A percentile compares a stretch with the other conserved stretches of the same genome.
Evolutionary conservation across 2,797 vertebrate species (phyloP).

Genomic region (Merluccius polli): DNA sequence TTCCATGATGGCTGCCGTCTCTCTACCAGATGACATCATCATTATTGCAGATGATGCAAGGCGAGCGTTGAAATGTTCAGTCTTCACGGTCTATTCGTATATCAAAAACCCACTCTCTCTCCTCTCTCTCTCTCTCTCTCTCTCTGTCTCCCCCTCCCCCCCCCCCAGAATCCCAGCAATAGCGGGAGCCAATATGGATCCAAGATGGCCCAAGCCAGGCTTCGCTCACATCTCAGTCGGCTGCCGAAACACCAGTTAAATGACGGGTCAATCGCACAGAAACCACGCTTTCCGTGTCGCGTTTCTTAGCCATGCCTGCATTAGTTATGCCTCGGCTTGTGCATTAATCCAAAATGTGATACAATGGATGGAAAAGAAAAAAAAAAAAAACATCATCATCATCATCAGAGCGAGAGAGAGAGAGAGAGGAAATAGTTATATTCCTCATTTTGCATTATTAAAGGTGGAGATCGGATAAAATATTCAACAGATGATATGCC

Average conservation of each 20-base stretch:
- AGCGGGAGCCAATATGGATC: neutral
- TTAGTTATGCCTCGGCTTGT: conserved; percentile 37
- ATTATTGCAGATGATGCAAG: conserved; percentile 10
- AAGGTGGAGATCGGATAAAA: conserved; percentile 76
- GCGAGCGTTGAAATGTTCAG: neutral
- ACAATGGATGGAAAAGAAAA: conserved; percentile 58
- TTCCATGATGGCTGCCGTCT: conserved; percentile 61
- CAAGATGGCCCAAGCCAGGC: too few relatives aligned
- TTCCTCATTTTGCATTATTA: conserved; percentile 77
- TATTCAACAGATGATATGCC: conserved; percentile 76
- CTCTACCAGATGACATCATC: conserved; percentile 52
- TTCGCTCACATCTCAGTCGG: too few relatives aligned
- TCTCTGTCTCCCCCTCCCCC: neutral
- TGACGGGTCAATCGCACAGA: neutral
- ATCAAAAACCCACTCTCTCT: too few relatives aligned
- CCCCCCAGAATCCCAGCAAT: neutral
- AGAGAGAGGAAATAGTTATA: conserved; percentile 53
- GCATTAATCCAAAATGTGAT: conserved; percentile 54
- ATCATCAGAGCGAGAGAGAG: neutral
- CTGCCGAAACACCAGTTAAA: too few relatives aligned
- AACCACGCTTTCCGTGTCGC: neutral
- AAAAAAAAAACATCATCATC: too few relatives aligned
- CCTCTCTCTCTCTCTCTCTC: too few relatives aligned
- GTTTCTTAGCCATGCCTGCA: conserved; percentile 46
- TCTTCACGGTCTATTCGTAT: too few relatives aligned